Evolutionary conservation across 2,888 invertebrate species (phyloP).

Genomic region (Anagyrus pseudococci): DNA sequence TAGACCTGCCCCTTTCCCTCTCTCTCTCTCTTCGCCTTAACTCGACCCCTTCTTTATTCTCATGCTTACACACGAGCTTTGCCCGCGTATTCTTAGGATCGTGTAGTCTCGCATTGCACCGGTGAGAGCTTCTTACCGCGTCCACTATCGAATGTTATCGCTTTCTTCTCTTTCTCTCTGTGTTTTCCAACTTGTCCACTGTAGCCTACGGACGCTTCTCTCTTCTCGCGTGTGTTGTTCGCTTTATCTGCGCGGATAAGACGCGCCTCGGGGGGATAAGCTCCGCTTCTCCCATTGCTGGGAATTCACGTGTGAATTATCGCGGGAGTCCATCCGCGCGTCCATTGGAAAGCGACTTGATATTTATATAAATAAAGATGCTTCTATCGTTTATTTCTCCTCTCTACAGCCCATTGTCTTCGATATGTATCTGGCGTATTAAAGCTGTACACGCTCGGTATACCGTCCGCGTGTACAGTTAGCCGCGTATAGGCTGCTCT

Average conservation of each 20-base stretch:
- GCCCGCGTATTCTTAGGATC: background rate
- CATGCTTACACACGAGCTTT: slow-evolving; percentile 10
- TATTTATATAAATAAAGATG: too few relatives aligned
- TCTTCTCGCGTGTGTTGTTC: background rate
- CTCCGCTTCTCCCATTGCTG: too few relatives aligned
- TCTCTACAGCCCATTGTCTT: too few relatives aligned
- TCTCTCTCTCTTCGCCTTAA: background rate
- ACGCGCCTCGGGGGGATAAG: background rate
- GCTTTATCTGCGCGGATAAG: background rate
- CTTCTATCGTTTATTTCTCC: too few relatives aligned
- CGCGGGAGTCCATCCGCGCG: too few relatives aligned
- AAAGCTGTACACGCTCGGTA: too few relatives aligned
- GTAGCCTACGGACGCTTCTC: too few relatives aligned
- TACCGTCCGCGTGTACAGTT: background rate
- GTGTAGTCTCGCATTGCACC: background rate
- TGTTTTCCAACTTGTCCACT: background rate
- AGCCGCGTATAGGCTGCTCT: background rate
- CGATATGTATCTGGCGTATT: too few relatives aligned
- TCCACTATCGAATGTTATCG: background rate
- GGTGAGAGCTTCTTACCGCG: background rate
- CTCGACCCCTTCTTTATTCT: slow-evolving; percentile 30
- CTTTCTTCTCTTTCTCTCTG: background rate
- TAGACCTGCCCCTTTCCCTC: slow-evolving; percentile 41
- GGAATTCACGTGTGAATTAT: too few relatives aligned
- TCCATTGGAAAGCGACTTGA: too few relatives aligned